Conservation (phyloP, 2,888 invertebrate species). For the Argyresthia albistria region DNA sequence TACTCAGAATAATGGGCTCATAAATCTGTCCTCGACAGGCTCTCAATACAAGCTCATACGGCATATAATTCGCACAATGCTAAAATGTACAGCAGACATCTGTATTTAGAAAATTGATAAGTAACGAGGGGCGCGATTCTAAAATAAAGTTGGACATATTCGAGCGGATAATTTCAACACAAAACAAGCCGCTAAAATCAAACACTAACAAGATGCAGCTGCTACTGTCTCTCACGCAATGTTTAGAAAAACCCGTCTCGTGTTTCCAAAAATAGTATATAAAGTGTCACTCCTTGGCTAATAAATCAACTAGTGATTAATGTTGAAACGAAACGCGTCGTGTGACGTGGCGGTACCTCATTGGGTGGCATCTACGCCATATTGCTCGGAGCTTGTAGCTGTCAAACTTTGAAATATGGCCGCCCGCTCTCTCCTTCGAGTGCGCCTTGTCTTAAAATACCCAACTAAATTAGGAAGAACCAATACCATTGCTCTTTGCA, state of each 20-base stretch:
- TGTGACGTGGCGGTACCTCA: constrained; percentile 65
- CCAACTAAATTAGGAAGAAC: constrained; percentile 40
- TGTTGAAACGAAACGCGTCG: constrained; percentile 51
- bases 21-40: constrained; percentile 51
- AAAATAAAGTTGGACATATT: constrained; percentile 38
- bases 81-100: constrained; percentile 29
- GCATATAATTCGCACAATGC: constrained; percentile 52
- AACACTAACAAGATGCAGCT: constrained; percentile 68
- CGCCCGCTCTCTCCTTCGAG: constrained; percentile 51
- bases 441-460: constrained; percentile 60
- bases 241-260: constrained; percentile 58
- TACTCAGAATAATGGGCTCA: constrained; percentile 37
- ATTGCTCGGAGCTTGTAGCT: constrained; percentile 68
- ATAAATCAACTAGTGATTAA: constrained; percentile 68
- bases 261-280: constrained; percentile 70
- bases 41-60: constrained; percentile 44
- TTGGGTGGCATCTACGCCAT: constrained; percentile 70
- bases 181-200: constrained; percentile 47
- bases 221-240: constrained; percentile 51
- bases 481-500: constrained; percentile 23
- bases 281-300: constrained; percentile 68
- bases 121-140: constrained; percentile 27
- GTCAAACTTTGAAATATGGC: constrained; percentile 70
- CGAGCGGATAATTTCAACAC: constrained; percentile 61
- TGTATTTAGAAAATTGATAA: constrained; percentile 26